These are phyloP conservation scores for Pandion haliaetus DNA, from an alignment of 2,113 vertebrate genomes.

Conservation along the genomic window DNA sequence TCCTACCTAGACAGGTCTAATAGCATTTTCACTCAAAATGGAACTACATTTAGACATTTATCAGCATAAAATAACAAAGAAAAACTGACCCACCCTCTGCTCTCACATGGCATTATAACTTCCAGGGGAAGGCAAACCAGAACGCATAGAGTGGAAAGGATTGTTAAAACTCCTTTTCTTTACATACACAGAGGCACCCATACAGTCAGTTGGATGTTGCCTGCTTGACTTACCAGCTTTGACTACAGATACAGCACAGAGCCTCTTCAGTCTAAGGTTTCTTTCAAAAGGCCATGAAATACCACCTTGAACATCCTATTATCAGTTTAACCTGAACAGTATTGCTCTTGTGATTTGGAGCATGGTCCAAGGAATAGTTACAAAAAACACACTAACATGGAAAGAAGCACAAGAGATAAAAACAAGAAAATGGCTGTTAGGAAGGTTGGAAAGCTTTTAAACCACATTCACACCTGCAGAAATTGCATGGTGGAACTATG, in stretches of 20 bases:
- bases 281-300: background rate
- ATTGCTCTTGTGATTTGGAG: background rate
- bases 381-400: background rate
- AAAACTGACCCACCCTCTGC: background rate
- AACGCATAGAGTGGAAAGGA: background rate
- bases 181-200: background rate
- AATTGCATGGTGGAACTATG: background rate
- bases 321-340: background rate
- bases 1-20: background rate
- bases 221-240: background rate
- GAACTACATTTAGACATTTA: background rate
- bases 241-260: background rate
- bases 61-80: background rate
- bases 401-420: fast-evolving
- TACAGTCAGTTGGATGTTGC: background rate
- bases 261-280: background rate
- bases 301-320: background rate
- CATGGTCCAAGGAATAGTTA: background rate
- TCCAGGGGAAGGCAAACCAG: background rate
- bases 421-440: fast-evolving
- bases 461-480: background rate
- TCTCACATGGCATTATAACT: background rate
- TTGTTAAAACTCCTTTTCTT: background rate
- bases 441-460: background rate
- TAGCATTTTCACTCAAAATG: background rate